Evolutionary conservation across 1,140 invertebrate species (phyloP), one percentile per base, ranked within the genome.

Genomic region (Tetragnatha versicolor): DNA sequence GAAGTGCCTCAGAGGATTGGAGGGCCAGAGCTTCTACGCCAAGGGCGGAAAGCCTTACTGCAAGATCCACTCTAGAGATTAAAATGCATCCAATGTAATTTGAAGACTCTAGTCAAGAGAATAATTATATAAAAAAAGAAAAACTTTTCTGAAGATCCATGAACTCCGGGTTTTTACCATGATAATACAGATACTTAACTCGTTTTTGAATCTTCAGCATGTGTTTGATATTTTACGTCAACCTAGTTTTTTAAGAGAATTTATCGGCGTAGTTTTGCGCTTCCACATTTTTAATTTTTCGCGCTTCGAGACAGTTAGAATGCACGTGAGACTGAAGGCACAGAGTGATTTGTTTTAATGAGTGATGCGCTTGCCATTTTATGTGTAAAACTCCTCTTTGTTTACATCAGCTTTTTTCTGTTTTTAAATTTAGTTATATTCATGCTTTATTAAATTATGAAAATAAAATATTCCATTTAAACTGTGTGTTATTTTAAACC

Each of bases 11-110:
- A 94, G 95, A 87, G 98, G 97, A 87, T 90, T 99, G 86, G 97
- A 99, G 90, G 97, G 97, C 83, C 95, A 98, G 88, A 97, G 94
- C 86, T 99, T 99, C 90, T 98, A 94, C 88, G 96, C 96, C 83
- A 99, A 98, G 88, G 93, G 93, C 83, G 97, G 97, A 75, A 92
- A 95, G 87, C 97, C 98, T 72, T 99, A 95, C 91, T 99, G 98
- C 90, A 98, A 98, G 89, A 92, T 92, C 85, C 98, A 99, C 86
- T 95, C 95, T 83, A 93, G 93, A 81, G 39, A 77, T 42, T 75
- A 45, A 65, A 66, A 29, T 29, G 12, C 10, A 9, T 14, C 10
- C 12, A n/a, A n/a, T 9, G 20, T 14, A 5, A n/a, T 37, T 33
- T 68, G 10, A 47, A 73, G 10, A 65, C 45, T 77, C 73, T 77